Evolutionary conservation across 2,888 invertebrate species (phyloP), one percentile per base, ranked within the genome.

Genomic region (Microctonus brassicae): DNA sequence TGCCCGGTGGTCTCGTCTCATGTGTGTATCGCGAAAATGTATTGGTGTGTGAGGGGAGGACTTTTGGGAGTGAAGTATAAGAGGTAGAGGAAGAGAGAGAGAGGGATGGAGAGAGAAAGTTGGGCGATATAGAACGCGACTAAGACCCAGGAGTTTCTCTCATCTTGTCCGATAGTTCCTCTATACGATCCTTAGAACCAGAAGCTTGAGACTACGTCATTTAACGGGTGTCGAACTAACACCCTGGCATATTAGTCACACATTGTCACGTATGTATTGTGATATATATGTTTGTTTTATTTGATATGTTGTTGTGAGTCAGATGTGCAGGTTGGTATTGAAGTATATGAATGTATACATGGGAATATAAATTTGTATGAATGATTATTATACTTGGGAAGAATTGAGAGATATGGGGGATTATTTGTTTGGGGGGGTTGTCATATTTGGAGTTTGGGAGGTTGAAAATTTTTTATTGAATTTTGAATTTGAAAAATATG

Each of bases 221-320:
- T 85, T 85, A 85, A 84, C 84, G 85, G 85, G 84, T 85, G 84
- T 85, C 84, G 80, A 77, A 76, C 75, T 77, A 65, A 65, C 52
- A 65, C 63, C 17, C 42, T 24, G 24, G 26, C 17, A 39, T 29
- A 64, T 60, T 65, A 52, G 65, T 58, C 70, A 58, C 57, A 47
- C 57, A 42, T 58, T 20, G 58, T 20, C 6, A 58, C 1, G 60
- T 26, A 26, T 39, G n/a, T 29, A 29, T 29, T 29, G 3, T 29
- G 7, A 5, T 5, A 5, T 29, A 5, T 29, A 29, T 29, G 29
- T 5, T 29, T 29, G 3, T 5, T 29, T 29, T 5, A 5, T 29
- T 29, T 29, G 3, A 29, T 29, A 29, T 29, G 29, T 29, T 29
- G 3, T 29, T 29, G 7, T 5, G 7, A 29, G 3, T 29, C 7